Evolutionary conservation across 2,113 vertebrate species (phyloP).

Genomic region (Datnioides undecimradiatus): DNA sequence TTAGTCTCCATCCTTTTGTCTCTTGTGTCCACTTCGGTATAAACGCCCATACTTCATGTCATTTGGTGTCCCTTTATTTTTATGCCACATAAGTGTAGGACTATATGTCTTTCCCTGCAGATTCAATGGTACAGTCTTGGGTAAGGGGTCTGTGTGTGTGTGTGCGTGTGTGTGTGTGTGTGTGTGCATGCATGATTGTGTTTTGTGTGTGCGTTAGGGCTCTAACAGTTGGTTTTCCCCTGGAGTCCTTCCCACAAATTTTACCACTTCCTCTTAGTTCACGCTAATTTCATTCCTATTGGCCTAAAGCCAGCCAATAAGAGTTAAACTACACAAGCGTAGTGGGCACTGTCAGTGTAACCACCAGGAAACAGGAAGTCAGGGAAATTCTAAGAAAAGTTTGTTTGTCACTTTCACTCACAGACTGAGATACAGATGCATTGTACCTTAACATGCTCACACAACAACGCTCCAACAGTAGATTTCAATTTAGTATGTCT

Average conservation of each 20-base stretch:
- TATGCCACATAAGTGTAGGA: background rate
- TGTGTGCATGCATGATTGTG: background rate
- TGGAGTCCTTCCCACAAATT: conserved; percentile 70
- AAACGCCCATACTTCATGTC: conserved; percentile 2
- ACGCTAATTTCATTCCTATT: conserved; percentile 58
- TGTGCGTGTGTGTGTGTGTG: background rate
- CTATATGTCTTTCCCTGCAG: background rate
- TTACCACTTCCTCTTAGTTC: conserved; percentile 75
- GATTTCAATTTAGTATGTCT: conserved; percentile 8
- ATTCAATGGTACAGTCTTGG: background rate
- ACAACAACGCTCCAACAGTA: conserved; percentile 4
- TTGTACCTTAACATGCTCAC: conserved; percentile 35
- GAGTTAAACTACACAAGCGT: conserved; percentile 57
- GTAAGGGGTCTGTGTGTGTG: background rate
- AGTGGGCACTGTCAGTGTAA: conserved; percentile 63
- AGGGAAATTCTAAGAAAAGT: conserved; percentile 74
- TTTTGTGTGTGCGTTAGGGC: background rate
- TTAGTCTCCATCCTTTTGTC: conserved; percentile 57
- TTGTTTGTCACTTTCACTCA: conserved; percentile 67
- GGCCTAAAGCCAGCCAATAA: conserved; percentile 76
- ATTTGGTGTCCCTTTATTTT: conserved; percentile 8
- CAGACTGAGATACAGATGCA: conserved; percentile 19
- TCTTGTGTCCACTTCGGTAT: conserved; percentile 36
- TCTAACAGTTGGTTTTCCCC: conserved; percentile 75
- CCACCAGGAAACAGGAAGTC: conserved; percentile 79